Conservation (phyloP, 2,888 invertebrate species). For the Limnephilus rhombicus region DNA sequence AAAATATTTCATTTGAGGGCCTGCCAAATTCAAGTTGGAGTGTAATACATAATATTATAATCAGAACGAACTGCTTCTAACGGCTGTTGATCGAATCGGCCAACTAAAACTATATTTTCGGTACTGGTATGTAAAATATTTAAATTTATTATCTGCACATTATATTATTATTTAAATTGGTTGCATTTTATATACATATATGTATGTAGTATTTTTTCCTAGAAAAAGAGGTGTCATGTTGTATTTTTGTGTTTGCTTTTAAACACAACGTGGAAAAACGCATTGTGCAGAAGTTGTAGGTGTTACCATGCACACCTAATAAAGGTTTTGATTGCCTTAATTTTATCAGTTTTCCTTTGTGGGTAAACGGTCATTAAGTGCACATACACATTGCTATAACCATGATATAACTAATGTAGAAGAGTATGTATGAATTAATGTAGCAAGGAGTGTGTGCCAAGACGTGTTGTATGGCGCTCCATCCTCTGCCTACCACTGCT, state of each 20-base stretch:
- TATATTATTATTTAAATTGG: background rate
- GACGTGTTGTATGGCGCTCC: too few species aligned
- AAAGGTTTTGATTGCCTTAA: background rate
- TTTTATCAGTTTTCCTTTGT: background rate
- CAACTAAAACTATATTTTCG: background rate
- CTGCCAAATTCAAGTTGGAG: background rate
- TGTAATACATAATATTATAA: background rate
- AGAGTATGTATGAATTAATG: too few species aligned
- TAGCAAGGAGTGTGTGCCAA: too few species aligned
- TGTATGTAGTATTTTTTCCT: background rate
- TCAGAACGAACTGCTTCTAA: background rate
- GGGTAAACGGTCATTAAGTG: too few species aligned
- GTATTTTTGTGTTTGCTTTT: background rate
- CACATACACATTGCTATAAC: too few species aligned
- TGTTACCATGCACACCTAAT: background rate
- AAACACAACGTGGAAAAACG: background rate
- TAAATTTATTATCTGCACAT: background rate
- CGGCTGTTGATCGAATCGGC: background rate
- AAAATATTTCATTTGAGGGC: background rate
- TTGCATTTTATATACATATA: background rate
- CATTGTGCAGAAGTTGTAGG: background rate
- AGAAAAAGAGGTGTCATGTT: background rate
- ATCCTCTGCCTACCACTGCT: too few species aligned
- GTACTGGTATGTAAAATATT: background rate
- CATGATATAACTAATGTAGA: too few species aligned